phyloP scores from a whole-genome alignment of 2,797 vertebrate genomes.

The Cyclura pinguis region DNA sequence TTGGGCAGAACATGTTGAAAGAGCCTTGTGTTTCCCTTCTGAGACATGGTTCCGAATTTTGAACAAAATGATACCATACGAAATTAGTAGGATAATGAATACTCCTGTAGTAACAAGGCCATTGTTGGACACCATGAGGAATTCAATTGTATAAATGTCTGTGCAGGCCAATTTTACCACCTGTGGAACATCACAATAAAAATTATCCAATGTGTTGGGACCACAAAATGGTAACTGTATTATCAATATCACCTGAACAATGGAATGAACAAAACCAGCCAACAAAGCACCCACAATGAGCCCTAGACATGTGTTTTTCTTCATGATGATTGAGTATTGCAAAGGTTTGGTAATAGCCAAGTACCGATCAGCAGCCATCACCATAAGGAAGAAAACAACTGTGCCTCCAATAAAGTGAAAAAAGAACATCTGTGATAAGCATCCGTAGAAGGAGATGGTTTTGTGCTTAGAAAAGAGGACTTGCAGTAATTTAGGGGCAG shows the following conservation, averaged over 20 bases:
- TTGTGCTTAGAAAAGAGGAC: neutral
- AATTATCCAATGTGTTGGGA: conserved; percentile 10
- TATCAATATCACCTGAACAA: neutral
- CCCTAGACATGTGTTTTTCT: neutral
- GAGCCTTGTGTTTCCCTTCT: conserved; percentile 6
- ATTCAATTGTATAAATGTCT: neutral
- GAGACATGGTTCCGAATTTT: conserved; percentile 7
- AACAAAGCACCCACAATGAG: neutral
- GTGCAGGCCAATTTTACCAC: conserved; percentile 1
- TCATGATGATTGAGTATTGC: conserved; percentile 20
- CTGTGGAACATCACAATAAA: conserved; percentile 23
- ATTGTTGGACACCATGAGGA: conserved; percentile 6
- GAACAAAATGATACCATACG: conserved; percentile 3
- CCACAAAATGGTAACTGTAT: conserved; percentile 13
- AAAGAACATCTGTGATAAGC: conserved; percentile 7
- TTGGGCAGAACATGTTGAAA: conserved; percentile 24
- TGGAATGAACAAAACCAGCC: neutral
- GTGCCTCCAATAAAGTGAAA: conserved; percentile 3
- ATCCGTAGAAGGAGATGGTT: neutral
- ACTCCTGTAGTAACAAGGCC: neutral
- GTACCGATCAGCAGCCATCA: conserved; percentile 14
- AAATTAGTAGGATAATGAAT: conserved; percentile 5
- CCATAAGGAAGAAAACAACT: neutral
- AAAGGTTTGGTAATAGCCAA: conserved; percentile 7
- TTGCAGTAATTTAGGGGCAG: conserved; percentile 22